These are phyloP conservation scores for Pterocles burchelli DNA, from an alignment of 2,113 vertebrate species.

Conservation along the genomic window DNA sequence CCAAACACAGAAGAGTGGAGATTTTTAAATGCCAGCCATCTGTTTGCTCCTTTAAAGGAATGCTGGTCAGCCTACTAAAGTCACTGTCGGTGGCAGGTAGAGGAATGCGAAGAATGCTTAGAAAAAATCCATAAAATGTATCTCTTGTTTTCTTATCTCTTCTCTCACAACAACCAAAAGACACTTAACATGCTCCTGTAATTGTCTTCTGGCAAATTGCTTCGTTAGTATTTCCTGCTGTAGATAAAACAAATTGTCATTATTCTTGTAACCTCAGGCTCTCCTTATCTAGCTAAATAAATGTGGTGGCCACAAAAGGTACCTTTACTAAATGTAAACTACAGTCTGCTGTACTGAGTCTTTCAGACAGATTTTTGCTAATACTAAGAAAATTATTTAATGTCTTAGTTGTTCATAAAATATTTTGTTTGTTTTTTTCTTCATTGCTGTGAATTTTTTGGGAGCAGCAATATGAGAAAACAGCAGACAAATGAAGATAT, in stretches of 20 bases:
- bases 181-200: neutral
- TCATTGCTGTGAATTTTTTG: neutral
- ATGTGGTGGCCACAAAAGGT: neutral
- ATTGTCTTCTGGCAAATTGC: constrained; percentile 42
- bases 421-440: neutral
- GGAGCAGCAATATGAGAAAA: neutral
- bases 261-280: neutral
- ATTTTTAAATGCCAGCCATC: constrained; percentile 33
- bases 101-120: constrained; percentile 57
- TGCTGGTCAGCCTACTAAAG: neutral
- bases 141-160: constrained; percentile 53
- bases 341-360: neutral
- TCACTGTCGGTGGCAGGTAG: constrained; percentile 9
- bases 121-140: constrained; percentile 33
- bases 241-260: neutral
- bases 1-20: neutral
- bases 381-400: neutral
- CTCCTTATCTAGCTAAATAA: neutral
- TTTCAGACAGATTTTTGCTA: neutral
- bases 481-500: neutral
- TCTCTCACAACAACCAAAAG: constrained; percentile 1
- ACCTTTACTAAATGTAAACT: neutral
- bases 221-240: constrained; percentile 38
- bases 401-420: neutral
- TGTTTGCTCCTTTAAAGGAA: constrained; percentile 46